Percentiles rank a stretch among this genome's conserved stretches.
Conservation (phyloP, 1,140 invertebrate genomes). For the Penaeus japonicus region DNA sequence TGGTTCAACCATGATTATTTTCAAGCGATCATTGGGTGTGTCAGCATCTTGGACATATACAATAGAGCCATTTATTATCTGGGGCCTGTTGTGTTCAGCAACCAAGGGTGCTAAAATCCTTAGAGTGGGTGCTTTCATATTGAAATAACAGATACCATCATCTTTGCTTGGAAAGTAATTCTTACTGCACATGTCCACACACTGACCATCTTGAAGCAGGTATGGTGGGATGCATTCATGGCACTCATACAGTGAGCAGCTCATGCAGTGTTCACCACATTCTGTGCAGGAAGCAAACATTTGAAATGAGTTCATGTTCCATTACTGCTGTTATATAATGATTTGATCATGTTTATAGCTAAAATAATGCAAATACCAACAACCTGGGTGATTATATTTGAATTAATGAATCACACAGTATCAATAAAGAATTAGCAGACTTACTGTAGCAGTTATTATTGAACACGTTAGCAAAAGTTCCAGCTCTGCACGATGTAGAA, state of each 20-base stretch:
- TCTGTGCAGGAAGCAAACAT: constrained; percentile 37
- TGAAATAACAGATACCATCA: constrained; percentile 42
- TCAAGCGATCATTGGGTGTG: constrained; percentile 32
- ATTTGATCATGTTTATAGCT: background rate
- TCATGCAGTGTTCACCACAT: constrained; percentile 42
- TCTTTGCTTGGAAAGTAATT: constrained; percentile 41
- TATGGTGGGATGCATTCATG: constrained; percentile 28
- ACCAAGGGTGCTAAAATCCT: constrained; percentile 28
- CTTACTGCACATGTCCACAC: constrained; percentile 46
- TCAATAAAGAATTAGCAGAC: background rate
- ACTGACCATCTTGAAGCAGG: constrained; percentile 52
- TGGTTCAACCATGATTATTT: constrained; percentile 37
- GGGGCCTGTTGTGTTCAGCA: constrained; percentile 39
- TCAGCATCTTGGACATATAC: constrained; percentile 50
- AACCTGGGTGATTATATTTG: background rate
- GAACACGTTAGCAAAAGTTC: constrained; percentile 54
- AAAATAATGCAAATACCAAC: background rate
- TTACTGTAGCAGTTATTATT: constrained; percentile 49
- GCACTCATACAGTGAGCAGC: constrained; percentile 55
- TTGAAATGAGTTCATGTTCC: background rate
- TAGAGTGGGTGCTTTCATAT: constrained; percentile 35
- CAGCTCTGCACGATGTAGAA: constrained; percentile 47
- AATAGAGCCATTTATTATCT: constrained; percentile 48
- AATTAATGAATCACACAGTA: too few relatives aligned
- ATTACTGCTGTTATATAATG: background rate